Conservation (phyloP, 1,140 invertebrate genomes). For the Euwallacea similis region DNA sequence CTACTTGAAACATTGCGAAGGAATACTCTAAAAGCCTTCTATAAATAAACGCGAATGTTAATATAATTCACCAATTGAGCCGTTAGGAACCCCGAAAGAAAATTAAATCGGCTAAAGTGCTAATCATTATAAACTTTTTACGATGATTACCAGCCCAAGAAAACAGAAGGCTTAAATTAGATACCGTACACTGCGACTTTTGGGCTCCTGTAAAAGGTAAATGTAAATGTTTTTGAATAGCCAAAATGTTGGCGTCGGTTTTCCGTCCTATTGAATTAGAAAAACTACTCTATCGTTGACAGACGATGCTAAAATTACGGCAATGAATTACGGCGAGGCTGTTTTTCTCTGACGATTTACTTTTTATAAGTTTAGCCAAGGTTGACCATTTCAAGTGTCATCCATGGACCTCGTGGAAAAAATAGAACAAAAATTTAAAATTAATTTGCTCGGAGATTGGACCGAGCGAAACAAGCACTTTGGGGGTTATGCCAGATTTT, state of each 20-base stretch:
- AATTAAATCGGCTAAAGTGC: constrained; percentile 12
- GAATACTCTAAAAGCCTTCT: constrained; percentile 10
- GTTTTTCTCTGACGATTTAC: background rate
- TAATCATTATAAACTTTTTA: constrained; percentile 17
- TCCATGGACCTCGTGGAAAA: constrained; percentile 2
- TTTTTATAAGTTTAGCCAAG: constrained; percentile 6
- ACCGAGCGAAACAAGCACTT: too few species aligned
- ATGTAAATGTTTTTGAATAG: too few species aligned
- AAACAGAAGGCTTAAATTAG: constrained; percentile 10
- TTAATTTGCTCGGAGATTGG: too few species aligned
- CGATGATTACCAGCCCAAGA: background rate
- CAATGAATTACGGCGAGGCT: background rate
- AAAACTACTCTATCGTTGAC: background rate
- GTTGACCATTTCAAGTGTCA: constrained; percentile 1
- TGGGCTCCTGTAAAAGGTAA: background rate
- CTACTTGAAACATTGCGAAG: background rate
- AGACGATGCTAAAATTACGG: constrained; percentile 15
- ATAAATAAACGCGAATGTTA: constrained; percentile 16
- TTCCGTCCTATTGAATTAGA: too few species aligned
- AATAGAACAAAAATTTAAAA: background rate
- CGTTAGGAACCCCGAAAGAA: constrained; percentile 1
- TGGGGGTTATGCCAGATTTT: too few species aligned
- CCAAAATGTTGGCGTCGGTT: too few species aligned
- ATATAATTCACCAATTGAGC: constrained; percentile 13
- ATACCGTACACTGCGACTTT: background rate